Evolutionary conservation across 2,113 vertebrate genomes (phyloP).

Genomic region (Tenebrosternarchus preto): DNA sequence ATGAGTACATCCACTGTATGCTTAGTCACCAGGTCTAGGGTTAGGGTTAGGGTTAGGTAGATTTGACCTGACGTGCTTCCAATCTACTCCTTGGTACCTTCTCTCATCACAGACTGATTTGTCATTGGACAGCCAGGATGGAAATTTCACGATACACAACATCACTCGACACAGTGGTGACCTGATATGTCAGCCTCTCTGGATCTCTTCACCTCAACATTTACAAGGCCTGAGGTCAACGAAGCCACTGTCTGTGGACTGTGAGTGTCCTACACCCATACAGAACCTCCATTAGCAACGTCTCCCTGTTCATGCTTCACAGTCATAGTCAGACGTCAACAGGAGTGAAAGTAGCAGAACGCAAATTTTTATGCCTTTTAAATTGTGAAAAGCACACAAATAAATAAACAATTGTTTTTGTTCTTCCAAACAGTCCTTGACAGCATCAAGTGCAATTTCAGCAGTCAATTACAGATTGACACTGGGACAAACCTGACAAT

Average conservation of each 20-base stretch:
- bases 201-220: not conserved
- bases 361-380: not conserved
- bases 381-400: not conserved
- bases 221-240: constrained; percentile 15
- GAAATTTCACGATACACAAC: constrained; percentile 41
- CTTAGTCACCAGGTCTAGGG: no score
- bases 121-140: not conserved
- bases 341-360: no score
- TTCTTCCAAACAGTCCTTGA: constrained; percentile 53
- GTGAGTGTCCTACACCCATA: constrained; percentile 30
- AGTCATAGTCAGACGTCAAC: not conserved
- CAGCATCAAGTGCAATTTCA: constrained; percentile 54
- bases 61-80: not conserved
- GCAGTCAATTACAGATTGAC: constrained; percentile 22
- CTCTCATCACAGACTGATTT: constrained; percentile 29
- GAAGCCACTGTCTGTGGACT: constrained; percentile 41
- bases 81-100: not conserved
- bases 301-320: not conserved
- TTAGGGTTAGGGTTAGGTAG: no score
- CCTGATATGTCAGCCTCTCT: constrained; percentile 45
- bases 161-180: constrained; percentile 41
- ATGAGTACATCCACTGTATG: not conserved
- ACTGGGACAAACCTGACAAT: constrained; percentile 61
- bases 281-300: not conserved
- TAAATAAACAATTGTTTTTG: not conserved